phyloP scores from a whole-genome alignment of 2,888 invertebrate species.

The Tolmerus cingulatus region DNA sequence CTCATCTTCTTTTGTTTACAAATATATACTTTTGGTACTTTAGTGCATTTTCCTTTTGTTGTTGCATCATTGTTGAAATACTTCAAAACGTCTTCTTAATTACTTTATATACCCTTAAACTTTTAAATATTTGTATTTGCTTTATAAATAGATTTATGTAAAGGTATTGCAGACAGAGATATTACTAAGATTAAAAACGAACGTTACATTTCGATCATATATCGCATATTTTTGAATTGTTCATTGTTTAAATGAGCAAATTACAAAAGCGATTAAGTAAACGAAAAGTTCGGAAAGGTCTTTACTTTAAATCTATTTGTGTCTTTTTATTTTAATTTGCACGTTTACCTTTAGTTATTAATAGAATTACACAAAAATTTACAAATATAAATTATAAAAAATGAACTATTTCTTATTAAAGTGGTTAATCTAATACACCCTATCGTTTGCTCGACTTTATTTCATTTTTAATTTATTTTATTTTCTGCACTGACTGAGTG shows the following conservation, averaged over 20 bases:
- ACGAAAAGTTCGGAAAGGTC: conserved; percentile 1
- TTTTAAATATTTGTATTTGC: conserved; percentile 8
- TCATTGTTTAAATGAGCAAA: background rate
- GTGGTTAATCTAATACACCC: background rate
- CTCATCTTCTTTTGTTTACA: conserved; percentile 16
- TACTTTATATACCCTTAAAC: conserved; percentile 36
- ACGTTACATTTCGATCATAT: background rate
- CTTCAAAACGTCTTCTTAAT: conserved; percentile 29
- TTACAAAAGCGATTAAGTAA: background rate
- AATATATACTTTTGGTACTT: conserved; percentile 38
- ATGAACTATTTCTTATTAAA: conserved; percentile 7
- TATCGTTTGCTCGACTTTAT: background rate
- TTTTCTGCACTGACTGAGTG: background rate
- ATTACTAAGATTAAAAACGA: conserved; percentile 28
- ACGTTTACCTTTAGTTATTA: conserved; percentile 21
- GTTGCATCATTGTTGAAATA: background rate
- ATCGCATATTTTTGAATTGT: background rate
- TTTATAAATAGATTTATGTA: conserved; percentile 31
- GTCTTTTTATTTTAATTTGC: conserved; percentile 24
- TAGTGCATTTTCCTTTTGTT: conserved; percentile 23
- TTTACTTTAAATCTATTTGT: conserved; percentile 9
- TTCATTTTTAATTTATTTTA: background rate
- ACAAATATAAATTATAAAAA: background rate
- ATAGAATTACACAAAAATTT: conserved; percentile 2
- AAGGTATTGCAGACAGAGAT: conserved; percentile 32